Base-by-base conservation (phyloP, 2,113 vertebrate genomes). In the Hippocampus abdominalis region DNA sequence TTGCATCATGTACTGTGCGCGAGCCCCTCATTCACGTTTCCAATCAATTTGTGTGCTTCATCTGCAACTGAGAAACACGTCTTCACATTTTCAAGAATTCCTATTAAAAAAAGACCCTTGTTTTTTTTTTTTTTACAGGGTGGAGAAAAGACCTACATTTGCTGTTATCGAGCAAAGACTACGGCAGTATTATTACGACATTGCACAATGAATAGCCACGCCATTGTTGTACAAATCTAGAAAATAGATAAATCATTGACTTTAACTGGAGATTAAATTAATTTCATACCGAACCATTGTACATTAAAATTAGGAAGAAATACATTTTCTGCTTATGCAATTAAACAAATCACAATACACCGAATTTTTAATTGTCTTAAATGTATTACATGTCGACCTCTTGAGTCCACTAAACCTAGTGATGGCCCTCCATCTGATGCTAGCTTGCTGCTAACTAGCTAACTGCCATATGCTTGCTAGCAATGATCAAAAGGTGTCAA, bases 121-220 rank as follows among this genome's bases (percentile, higher is more conserved):
- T 48, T 60, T 77, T 36, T 11, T 79, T 80, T 78, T 77, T 40
- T 80, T 80, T 79, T 90, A 4, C 89, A 99, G 97, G 0, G 61
- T 78, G 23, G 94, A 95, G 0, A 92, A 93, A 25, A 89, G 97
- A 66, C 96, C 96, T 0, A 80, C 86, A 51, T 99, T 99, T 70
- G 21, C 29, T 2, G 88, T 91, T 0, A 95, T 98, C 0, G 97
- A 99, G 77, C 87, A 90, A 49, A 91, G 91, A 61, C 88, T 99
- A 9, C 94, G 96, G 48, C 94, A 95, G 36, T 98, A 94, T 86
- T 96, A 99, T 76, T 99, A 99, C 0, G 96, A 97, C 54, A 95
- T 95, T 84, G 90, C 95, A 29, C 94, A 98, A 62, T 98, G 88
- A 90, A 72, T 29, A 49, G n/a, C 69, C 71, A 59, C 48, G 10